phyloP scores from a whole-genome alignment of 2,113 vertebrate species.

The Zosterops japonicus region DNA sequence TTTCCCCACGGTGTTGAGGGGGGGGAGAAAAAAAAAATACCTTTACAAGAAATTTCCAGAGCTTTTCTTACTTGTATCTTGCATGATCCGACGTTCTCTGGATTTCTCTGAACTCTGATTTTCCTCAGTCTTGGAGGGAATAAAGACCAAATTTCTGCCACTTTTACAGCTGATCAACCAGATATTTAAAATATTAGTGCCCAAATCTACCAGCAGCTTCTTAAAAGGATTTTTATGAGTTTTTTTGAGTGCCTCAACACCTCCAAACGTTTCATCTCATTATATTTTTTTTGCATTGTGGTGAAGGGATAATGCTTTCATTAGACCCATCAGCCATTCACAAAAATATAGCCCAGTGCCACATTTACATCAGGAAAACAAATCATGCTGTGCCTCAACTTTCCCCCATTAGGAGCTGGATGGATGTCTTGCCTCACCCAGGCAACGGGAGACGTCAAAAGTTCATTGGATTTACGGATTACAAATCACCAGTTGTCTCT shows the following conservation, averaged over 20 bases:
- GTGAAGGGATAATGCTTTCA: neutral
- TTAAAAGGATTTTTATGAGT: conserved; percentile 7
- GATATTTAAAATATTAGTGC: neutral
- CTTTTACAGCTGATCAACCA: neutral
- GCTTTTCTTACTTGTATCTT: neutral
- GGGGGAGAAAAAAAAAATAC: neutral
- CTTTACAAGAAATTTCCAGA: neutral
- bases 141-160: neutral
- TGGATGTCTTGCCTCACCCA: conserved; percentile 64
- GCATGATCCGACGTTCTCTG: neutral
- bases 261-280: neutral
- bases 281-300: neutral
- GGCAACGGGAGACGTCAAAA: conserved; percentile 54
- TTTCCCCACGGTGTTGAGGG: accelerated
- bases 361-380: conserved; percentile 62
- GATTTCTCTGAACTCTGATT: neutral
- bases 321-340: conserved; percentile 49
- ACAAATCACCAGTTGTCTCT: conserved; percentile 56
- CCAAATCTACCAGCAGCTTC: neutral
- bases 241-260: neutral
- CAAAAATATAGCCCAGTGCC: conserved; percentile 30
- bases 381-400: conserved; percentile 48
- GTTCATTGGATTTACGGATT: conserved; percentile 66
- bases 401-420: conserved; percentile 47
- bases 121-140: neutral